Evolutionary conservation across 2,888 invertebrate species (phyloP).

Genomic region (Allolobophora icterica): DNA sequence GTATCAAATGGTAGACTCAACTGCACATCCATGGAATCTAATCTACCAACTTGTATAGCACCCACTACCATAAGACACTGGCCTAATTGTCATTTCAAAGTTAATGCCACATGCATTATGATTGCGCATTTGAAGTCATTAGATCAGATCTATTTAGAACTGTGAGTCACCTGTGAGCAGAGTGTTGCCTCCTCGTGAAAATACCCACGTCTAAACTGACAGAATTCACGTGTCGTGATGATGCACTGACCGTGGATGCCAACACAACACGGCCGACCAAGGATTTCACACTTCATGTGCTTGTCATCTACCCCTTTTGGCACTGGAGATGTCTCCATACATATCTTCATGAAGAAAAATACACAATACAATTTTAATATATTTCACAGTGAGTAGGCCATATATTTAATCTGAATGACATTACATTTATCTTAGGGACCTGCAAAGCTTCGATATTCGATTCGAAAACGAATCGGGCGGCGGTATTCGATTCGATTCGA

Average conservation of each 20-base stretch:
- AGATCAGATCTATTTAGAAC: not conserved
- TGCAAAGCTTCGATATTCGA: no score
- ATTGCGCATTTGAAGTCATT: not conserved
- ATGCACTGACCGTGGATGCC: conserved; percentile 77
- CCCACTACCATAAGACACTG: no score
- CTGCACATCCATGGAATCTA: no score
- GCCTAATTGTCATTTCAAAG: no score
- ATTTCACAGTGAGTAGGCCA: not conserved
- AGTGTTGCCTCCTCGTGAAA: conserved; percentile 63
- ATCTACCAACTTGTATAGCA: no score
- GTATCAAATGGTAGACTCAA: no score
- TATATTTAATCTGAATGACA: not conserved
- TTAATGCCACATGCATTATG: no score
- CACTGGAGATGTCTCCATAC: not conserved
- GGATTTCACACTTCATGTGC: conserved; percentile 89
- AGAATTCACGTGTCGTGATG: conserved; percentile 64
- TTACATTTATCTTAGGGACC: not conserved
- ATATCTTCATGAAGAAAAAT: conserved; percentile 30
- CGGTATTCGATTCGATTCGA: no score
- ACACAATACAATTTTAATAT: not conserved
- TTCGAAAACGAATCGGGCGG: no score
- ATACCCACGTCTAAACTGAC: conserved; percentile 61
- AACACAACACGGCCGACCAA: conserved; percentile 97
- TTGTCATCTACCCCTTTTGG: not conserved
- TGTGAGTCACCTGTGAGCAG: conserved; percentile 60